These are phyloP conservation scores for Amiota mariae DNA, from an alignment of 2,888 invertebrate species.

Conservation along the genomic window DNA sequence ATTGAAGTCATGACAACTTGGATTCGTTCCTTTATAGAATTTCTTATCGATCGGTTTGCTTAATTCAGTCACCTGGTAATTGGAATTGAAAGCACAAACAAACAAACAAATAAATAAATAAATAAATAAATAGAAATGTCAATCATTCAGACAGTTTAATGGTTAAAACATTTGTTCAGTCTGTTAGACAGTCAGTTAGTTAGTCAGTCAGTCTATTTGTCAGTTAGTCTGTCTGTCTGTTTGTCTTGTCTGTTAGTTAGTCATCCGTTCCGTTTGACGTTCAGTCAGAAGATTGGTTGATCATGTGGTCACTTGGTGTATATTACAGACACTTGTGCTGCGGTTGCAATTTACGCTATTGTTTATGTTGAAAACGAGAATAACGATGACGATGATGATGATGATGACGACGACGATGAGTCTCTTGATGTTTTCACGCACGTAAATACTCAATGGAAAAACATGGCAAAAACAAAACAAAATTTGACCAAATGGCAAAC, in stretches of 20 bases:
- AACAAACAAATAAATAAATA: conserved; percentile 38
- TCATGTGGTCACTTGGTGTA: too few species aligned
- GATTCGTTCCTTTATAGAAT: conserved; percentile 98
- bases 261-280: too few species aligned
- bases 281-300: too few species aligned
- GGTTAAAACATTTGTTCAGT: too few species aligned
- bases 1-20: conserved; percentile 99
- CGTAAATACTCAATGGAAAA: neutral
- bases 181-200: too few species aligned
- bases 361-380: neutral
- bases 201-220: too few species aligned
- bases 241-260: too few species aligned
- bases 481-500: neutral
- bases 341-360: conserved; percentile 7
- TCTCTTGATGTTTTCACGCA: neutral
- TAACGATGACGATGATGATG: too few species aligned
- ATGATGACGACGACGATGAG: too few species aligned
- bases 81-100: conserved; percentile 32
- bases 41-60: conserved; percentile 98
- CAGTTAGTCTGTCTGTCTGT: too few species aligned
- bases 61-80: conserved; percentile 88
- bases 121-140: neutral
- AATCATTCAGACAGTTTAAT: neutral
- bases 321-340: neutral
- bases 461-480: neutral